Conservation (phyloP, 1,140 invertebrate species). For the Conus betulinus region DNA sequence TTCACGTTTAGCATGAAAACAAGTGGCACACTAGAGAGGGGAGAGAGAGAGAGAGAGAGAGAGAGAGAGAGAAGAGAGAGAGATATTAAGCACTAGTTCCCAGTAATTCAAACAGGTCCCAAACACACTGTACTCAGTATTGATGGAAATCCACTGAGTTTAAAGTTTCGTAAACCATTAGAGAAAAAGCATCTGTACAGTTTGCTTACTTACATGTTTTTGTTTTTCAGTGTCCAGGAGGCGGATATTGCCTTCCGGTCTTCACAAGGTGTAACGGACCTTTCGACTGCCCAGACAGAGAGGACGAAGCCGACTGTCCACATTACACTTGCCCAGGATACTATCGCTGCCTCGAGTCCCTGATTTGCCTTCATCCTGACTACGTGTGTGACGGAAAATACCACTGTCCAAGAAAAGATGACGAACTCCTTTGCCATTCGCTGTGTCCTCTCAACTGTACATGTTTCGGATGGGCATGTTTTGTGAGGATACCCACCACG, state of each 20-base stretch:
- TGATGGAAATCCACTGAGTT: too few species aligned
- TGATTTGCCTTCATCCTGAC: neutral
- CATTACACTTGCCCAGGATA: slow-evolving; percentile 5
- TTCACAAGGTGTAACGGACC: slow-evolving; percentile 2
- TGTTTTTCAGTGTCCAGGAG: neutral
- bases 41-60: too few species aligned
- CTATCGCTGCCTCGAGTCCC: slow-evolving; percentile 19
- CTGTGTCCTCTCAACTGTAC: slow-evolving; percentile 69
- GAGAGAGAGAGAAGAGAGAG: too few species aligned
- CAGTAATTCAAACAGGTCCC: too few species aligned
- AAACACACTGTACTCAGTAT: too few species aligned
- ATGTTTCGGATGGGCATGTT: neutral
- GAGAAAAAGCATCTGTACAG: too few species aligned
- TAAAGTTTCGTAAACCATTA: too few species aligned
- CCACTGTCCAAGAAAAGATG: slow-evolving; percentile 25
- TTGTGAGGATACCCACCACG: neutral
- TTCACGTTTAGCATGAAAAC: too few species aligned
- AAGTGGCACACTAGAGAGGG: too few species aligned
- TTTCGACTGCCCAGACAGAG: neutral
- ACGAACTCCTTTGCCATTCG: slow-evolving; percentile 25
- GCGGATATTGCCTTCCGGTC: neutral
- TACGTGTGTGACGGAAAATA: slow-evolving; percentile 8
- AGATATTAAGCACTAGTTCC: too few species aligned
- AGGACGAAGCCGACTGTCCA: slow-evolving; percentile 6
- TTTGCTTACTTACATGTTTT: neutral